Conservation (phyloP, 2,888 invertebrate species). For the Taphrorychus bicolor region DNA sequence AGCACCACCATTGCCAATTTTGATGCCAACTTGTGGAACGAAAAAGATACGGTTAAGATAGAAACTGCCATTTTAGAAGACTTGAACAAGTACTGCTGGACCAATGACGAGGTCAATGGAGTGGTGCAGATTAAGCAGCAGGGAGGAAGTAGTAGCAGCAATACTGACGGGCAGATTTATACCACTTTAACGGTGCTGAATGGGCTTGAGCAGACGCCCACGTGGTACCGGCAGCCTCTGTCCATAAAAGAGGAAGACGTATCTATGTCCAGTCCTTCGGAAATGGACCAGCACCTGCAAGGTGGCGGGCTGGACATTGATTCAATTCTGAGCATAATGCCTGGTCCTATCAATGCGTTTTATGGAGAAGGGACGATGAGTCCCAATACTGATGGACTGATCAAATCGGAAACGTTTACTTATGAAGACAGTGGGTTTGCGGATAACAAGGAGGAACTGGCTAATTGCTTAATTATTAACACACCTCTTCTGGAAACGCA, state of each 20-base stretch:
- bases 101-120: conserved; percentile 66
- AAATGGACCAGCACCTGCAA: conserved; percentile 60
- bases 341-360: conserved; percentile 67
- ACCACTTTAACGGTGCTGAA: conserved; percentile 88
- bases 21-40: conserved; percentile 69
- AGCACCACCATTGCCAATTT: conserved; percentile 55
- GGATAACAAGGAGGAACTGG: conserved; percentile 67
- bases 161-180: conserved; percentile 84
- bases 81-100: conserved; percentile 86
- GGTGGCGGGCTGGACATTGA: conserved; percentile 76
- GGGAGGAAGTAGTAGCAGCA: conserved; percentile 49
- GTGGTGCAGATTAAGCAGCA: conserved; percentile 55
- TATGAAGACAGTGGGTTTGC: conserved; percentile 82
- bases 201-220: conserved; percentile 66
- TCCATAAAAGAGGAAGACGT: conserved; percentile 72
- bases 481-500: conserved; percentile 66
- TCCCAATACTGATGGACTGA: conserved; percentile 66
- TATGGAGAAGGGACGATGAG: conserved; percentile 66
- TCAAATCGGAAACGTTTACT: conserved; percentile 75
- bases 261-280: conserved; percentile 67
- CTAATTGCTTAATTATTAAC: conserved; percentile 60
- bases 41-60: conserved; percentile 75
- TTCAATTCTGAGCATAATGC: conserved; percentile 78
- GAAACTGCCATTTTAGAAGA: conserved; percentile 82
- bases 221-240: conserved; percentile 66